Base-by-base conservation (phyloP, 2,888 invertebrate species). In the Idaea dimidiata region DNA sequence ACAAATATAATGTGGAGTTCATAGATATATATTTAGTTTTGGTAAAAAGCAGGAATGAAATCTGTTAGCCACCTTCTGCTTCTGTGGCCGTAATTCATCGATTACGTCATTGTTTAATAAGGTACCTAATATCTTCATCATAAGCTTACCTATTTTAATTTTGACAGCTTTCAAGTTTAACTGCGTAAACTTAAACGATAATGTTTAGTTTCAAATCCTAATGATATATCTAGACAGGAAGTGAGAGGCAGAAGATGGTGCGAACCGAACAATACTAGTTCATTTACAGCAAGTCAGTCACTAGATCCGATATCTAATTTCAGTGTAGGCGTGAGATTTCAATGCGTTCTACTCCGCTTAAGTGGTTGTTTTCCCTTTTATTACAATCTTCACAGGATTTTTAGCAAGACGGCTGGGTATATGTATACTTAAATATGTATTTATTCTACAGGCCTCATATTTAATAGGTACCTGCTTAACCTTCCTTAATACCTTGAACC, bases 231-330 rank as follows among this genome's bases (percentile, higher is more conserved):
- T 64, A 75, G 75, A 77, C 85, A 88, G 88, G 89, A 91, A 89
- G 84, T 87, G 87, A 86, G 81, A 86, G 84, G 85, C 74, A 79
- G 70, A 74, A 77, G 78, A 79, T 82, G 80, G 80, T 82, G 80
- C 78, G 82, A 85, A 85, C 84, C 82, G 87, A 87, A 80, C 68
- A 70, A 70, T 72, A 67, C 66, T 66, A 61, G 67, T 61, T 64
- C 65, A 62, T 64, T 65, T 66, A 66, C 62, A 62, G 60, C 58
- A 61, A 61, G 62, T 59, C 57, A 68, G 64, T 67, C 62, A 64
- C 66, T 69, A 65, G 66, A 62, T 59, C 60, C 58, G 58, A 16
- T 58, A 57, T 59, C 58, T 57, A 54, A 24, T 43, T 43, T 31
- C 62, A 66, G 54, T 59, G 62, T 64, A 43, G 18, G 56, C 56